Percentiles rank a stretch among this genome's conserved stretches.
These are phyloP conservation scores for Oreochromis grahami DNA, from an alignment of 2,797 vertebrate genomes.

Conservation along the genomic window DNA sequence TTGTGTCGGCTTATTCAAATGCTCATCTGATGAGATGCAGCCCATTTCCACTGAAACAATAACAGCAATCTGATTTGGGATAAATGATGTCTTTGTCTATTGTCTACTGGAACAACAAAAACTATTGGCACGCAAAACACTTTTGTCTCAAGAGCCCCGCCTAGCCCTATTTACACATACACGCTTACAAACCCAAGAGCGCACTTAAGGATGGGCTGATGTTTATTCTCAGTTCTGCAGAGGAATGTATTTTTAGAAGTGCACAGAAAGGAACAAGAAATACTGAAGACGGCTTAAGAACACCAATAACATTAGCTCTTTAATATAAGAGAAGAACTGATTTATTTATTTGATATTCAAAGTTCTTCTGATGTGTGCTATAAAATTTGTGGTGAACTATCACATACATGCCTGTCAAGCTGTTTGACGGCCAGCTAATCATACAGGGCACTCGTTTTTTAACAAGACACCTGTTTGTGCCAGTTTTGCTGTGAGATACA, in stretches of 20 bases:
- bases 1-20: conserved; percentile 29
- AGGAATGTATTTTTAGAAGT: neutral
- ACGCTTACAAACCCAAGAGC: conserved; percentile 12
- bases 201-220: conserved; percentile 26
- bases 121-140: conserved; percentile 38
- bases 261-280: neutral
- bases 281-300: neutral
- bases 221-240: neutral
- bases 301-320: neutral
- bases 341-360: neutral
- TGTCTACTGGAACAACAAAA: conserved; percentile 61
- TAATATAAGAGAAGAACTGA: neutral
- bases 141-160: conserved; percentile 34
- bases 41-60: conserved; percentile 63
- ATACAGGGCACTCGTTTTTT: neutral
- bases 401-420: neutral
- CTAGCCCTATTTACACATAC: conserved; percentile 24
- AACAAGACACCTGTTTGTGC: neutral
- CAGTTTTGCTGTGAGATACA: neutral
- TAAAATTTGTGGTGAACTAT: neutral
- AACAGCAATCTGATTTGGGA: conserved; percentile 60
- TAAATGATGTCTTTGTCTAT: conserved; percentile 70
- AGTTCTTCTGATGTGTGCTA: neutral
- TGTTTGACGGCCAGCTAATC: neutral
- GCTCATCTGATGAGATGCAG: conserved; percentile 46